phyloP scores from a whole-genome alignment of 1,140 invertebrate species.

The Aricia agestis region DNA sequence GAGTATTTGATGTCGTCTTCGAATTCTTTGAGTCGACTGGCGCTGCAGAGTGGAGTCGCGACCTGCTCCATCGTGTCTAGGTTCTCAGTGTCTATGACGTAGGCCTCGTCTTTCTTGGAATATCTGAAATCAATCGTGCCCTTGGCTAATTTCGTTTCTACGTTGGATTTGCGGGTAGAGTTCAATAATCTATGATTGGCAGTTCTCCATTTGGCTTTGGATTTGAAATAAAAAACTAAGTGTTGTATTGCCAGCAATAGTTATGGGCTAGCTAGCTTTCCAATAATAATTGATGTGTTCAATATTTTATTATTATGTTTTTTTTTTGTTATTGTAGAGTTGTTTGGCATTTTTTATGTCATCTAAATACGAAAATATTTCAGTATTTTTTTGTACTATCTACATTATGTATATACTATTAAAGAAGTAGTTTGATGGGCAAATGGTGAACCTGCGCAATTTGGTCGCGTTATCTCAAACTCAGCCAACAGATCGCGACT shows the following conservation, averaged over 20 bases:
- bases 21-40: slow-evolving; percentile 54
- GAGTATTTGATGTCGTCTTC: slow-evolving; percentile 55
- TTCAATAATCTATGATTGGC: not conserved
- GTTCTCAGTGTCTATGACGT: slow-evolving; percentile 57
- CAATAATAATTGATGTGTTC: too few relatives aligned
- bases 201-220: not conserved
- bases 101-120: slow-evolving; percentile 55
- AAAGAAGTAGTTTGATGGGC: too few relatives aligned
- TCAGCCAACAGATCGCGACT: too few relatives aligned
- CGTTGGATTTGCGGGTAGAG: not conserved
- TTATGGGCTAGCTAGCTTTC: too few relatives aligned
- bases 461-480: too few relatives aligned
- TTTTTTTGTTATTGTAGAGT: too few relatives aligned
- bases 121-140: slow-evolving; percentile 46
- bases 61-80: slow-evolving; percentile 63
- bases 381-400: too few relatives aligned
- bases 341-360: too few relatives aligned
- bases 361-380: too few relatives aligned
- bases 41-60: slow-evolving; percentile 69
- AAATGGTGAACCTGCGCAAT: too few relatives aligned
- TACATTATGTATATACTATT: too few relatives aligned
- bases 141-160: not conserved
- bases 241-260: not conserved
- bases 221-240: not conserved
- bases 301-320: too few relatives aligned